Evolutionary conservation across 2,797 vertebrate species (phyloP), one percentile per base, ranked within the genome.

Genomic region (Eulemur coronatus): DNA sequence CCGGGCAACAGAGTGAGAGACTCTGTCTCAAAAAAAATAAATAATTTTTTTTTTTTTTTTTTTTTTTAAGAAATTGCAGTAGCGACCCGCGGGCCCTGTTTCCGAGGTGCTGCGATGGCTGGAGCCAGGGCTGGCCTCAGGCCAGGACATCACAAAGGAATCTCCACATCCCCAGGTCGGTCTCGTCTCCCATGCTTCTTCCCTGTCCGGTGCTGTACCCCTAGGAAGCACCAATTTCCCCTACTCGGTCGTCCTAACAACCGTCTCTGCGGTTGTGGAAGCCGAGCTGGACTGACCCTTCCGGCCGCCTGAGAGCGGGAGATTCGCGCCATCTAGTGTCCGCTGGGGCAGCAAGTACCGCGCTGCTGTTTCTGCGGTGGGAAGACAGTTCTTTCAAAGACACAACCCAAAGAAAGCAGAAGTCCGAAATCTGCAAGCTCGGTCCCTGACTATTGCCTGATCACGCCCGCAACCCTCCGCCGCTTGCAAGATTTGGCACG

Each of bases 351-450:
- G 65, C 65, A 7, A 48, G 46, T 4, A 1, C 33, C 12, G 17
- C 0, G 28, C 20, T 30, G 11, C 78, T 0, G 28, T 57, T 15
- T 35, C 61, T 22, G 7, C 10, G 10, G 30, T 1, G 9, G 52
- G 33, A 69, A 17, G n/a, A 59, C 17, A 0, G 33, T 26, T 57
- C 57, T 57, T 57, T 57, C 57, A 26, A 57, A 57, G 57, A 57
- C 1, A 11, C 10, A 10, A 26, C 5, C 30, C 26, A 4, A 15
- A 1, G 14, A n/a, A 13, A 0, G 3, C 59, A 7, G 2, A 41
- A 13, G 4, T 4, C 35, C 5, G 55, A 43, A 17, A 10, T 8
- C 2, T n/a, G 20, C 57, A 26, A 33, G 48, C 7, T 46, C 57
- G 3, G 0, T 7, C 46, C 14, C 0, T 14, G 12, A 28, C 35